Percentiles rank a stretch among this genome's conserved stretches.
phyloP scores from a whole-genome alignment of 2,888 invertebrate genomes.

The Anarsia innoxiella region DNA sequence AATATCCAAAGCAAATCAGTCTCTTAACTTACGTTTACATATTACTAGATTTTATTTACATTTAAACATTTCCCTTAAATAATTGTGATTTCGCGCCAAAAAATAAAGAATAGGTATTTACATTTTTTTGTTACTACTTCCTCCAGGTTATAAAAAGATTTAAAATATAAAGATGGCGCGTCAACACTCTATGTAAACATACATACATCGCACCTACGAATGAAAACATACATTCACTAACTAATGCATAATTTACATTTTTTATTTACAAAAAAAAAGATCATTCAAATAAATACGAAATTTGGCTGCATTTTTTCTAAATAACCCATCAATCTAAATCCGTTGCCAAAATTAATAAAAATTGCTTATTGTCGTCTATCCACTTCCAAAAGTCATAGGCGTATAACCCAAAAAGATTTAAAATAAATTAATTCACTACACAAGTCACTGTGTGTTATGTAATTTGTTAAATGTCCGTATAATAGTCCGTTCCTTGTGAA shows the following conservation, averaged over 20 bases:
- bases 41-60: conserved; percentile 59
- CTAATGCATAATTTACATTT: conserved; percentile 62
- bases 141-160: not conserved
- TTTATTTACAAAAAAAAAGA: conserved; percentile 60
- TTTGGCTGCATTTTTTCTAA: conserved; percentile 48
- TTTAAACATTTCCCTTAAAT: conserved; percentile 23
- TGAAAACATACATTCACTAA: conserved; percentile 56
- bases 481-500: conserved; percentile 10
- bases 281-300: conserved; percentile 61
- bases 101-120: conserved; percentile 17
- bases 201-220: conserved; percentile 22
- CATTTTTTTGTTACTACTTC: conserved; percentile 10
- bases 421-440: conserved; percentile 44
- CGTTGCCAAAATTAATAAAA: conserved; percentile 25
- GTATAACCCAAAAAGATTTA: conserved; percentile 18
- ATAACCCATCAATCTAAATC: conserved; percentile 21
- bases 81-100: conserved; percentile 27
- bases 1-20: conserved; percentile 66
- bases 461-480: conserved; percentile 38
- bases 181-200: conserved; percentile 16
- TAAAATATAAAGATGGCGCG: conserved; percentile 8
- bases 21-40: conserved; percentile 63
- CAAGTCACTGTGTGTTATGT: conserved; percentile 28
- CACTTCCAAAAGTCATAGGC: conserved; percentile 26
- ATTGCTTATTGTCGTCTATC: conserved; percentile 54